Conservation (phyloP, 53 echinoderm and acorn worm species). For the Luidia sarsii region DNA sequence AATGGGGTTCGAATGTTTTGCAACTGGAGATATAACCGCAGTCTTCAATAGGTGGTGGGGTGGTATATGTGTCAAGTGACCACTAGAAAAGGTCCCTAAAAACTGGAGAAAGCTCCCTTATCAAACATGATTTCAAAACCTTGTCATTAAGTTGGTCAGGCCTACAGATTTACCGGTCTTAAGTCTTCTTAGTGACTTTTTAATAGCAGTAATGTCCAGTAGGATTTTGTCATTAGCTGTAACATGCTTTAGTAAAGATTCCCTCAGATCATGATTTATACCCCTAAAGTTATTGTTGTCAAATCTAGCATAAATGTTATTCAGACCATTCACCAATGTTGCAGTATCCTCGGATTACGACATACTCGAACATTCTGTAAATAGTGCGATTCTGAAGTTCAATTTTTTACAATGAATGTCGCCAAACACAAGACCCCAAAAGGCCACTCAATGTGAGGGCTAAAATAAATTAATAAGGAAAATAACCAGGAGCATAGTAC, state of each 20-base stretch:
- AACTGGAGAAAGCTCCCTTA: conserved; percentile 2
- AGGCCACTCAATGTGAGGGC: conserved; percentile 19
- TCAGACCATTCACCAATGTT: conserved; percentile 22
- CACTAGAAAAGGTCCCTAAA: conserved; percentile 26
- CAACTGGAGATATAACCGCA: background rate
- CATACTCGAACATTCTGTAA: no score
- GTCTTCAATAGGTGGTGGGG: background rate
- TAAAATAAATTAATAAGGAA: background rate
- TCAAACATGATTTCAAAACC: conserved; percentile 34
- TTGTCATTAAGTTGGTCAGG: conserved; percentile 32
- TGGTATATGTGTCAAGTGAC: conserved; percentile 16
- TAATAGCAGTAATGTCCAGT: background rate
- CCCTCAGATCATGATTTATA: background rate
- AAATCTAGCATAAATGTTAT: conserved; percentile 48
- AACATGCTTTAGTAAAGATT: background rate
- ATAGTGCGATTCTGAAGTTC: no score
- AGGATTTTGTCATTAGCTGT: background rate
- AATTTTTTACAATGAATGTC: background rate
- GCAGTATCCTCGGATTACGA: no score
- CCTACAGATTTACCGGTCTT: background rate
- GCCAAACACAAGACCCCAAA: background rate
- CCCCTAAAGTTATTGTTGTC: conserved; percentile 27
- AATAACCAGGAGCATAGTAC: background rate
- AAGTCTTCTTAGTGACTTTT: background rate
- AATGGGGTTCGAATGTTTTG: background rate